phyloP scores from a whole-genome alignment of 1,140 invertebrate genomes.

The Philaenus spumarius region DNA sequence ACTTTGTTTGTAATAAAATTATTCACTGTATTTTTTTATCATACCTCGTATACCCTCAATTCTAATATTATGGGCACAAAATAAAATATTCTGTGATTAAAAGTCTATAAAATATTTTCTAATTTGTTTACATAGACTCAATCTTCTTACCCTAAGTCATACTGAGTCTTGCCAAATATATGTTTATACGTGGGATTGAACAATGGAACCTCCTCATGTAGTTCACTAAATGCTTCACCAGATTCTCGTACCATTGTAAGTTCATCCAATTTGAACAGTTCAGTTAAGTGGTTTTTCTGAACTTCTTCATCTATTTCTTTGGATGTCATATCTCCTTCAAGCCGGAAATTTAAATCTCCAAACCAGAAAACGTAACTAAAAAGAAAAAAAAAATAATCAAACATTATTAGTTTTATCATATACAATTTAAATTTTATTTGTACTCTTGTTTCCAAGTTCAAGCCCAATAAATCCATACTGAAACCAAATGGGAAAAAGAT shows the following conservation, averaged over 20 bases:
- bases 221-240: slow-evolving; percentile 71
- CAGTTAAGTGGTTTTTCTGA: slow-evolving; percentile 52
- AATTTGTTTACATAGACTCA: too few relatives aligned
- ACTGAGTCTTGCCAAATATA: slow-evolving; percentile 59
- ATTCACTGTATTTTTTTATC: too few relatives aligned
- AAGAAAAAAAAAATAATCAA: slow-evolving; percentile 28
- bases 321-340: slow-evolving; percentile 55
- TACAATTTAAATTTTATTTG: too few relatives aligned
- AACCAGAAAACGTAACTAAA: slow-evolving; percentile 90
- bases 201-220: slow-evolving; percentile 60
- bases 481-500: too few relatives aligned
- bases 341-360: slow-evolving; percentile 89
- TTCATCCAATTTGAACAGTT: slow-evolving; percentile 68
- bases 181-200: slow-evolving; percentile 92
- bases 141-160: slow-evolving; percentile 72
- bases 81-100: too few relatives aligned
- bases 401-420: too few relatives aligned
- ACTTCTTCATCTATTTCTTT: slow-evolving; percentile 60
- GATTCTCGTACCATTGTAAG: slow-evolving; percentile 56
- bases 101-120: too few relatives aligned
- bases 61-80: too few relatives aligned
- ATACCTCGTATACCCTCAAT: too few relatives aligned
- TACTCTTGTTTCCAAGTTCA: too few relatives aligned
- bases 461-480: too few relatives aligned
- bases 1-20: too few relatives aligned